Conservation (phyloP, 2,113 vertebrate genomes). For the Synodontis membranacea region DNA sequence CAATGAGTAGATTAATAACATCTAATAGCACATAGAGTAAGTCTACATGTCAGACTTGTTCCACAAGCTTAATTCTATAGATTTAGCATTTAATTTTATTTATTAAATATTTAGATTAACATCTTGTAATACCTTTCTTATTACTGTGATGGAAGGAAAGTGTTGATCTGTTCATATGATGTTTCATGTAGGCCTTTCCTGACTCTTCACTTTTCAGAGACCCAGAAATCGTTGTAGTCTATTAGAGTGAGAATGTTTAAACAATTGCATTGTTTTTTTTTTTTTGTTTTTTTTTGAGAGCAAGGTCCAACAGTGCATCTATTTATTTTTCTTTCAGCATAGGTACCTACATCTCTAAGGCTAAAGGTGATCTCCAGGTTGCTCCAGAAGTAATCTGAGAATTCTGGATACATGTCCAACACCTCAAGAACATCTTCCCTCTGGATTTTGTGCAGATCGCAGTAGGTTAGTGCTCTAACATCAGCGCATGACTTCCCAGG, state of each 20-base stretch:
- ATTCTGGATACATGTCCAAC: conserved; percentile 87
- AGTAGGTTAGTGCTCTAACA: conserved; percentile 82
- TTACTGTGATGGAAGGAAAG: conserved; percentile 73
- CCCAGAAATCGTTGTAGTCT: conserved; percentile 79
- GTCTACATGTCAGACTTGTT: not conserved
- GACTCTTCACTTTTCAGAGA: conserved; percentile 73
- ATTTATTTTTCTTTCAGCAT: not conserved
- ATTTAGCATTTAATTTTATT: not conserved
- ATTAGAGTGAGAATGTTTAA: not conserved
- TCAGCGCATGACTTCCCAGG: conserved; percentile 83
- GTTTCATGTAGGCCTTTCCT: conserved; percentile 64
- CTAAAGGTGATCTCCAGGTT: conserved; percentile 89
- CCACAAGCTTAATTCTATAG: not conserved
- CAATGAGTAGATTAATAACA: not conserved
- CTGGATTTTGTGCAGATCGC: conserved; percentile 87
- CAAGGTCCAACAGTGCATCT: not conserved
- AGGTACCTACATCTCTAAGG: conserved; percentile 76
- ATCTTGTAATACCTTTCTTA: conserved; percentile 65
- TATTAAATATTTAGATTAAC: not conserved
- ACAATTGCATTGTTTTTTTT: not conserved
- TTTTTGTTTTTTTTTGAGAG: not conserved
- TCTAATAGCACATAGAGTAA: not conserved
- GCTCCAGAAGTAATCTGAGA: conserved; percentile 84
- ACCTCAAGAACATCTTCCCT: conserved; percentile 86
- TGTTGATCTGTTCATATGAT: conserved; percentile 68